phyloP scores from a whole-genome alignment of 2,113 vertebrate species.

The Anarhynchus alexandrinus region DNA sequence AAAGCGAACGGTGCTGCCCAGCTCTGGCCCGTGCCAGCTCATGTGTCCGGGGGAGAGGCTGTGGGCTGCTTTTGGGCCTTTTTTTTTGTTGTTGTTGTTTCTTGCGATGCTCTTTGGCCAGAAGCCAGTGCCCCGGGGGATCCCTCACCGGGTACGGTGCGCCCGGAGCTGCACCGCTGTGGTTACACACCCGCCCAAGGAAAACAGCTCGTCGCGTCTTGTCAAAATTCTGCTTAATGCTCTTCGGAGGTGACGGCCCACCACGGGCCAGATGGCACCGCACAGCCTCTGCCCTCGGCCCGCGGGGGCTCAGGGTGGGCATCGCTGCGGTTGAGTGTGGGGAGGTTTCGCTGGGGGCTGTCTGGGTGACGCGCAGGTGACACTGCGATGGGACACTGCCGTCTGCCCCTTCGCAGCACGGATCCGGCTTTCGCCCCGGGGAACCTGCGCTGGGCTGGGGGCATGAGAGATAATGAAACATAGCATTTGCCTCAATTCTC shows the following conservation, averaged over 20 bases:
- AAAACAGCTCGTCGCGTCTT: neutral
- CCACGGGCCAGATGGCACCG: accelerated
- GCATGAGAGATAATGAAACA: neutral
- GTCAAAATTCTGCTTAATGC: neutral
- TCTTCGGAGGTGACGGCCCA: neutral
- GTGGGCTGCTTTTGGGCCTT: neutral
- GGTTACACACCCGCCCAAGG: no score
- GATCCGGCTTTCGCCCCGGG: accelerated
- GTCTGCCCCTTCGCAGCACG: accelerated
- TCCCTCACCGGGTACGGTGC: accelerated
- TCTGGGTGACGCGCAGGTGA: accelerated
- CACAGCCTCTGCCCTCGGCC: neutral
- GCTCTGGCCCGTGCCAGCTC: neutral
- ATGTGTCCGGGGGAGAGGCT: neutral
- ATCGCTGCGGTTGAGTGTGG: accelerated
- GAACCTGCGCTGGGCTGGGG: neutral
- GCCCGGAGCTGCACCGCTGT: neutral
- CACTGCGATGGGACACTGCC: accelerated
- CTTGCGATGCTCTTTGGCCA: neutral
- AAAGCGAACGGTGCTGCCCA: neutral
- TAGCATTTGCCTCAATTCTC: neutral
- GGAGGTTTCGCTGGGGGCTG: neutral
- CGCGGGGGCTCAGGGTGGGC: accelerated
- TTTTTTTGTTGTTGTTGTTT: neutral
- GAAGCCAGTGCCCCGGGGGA: accelerated